Conservation (phyloP, 1,140 invertebrate species). For the Calephelis virginiensis region DNA sequence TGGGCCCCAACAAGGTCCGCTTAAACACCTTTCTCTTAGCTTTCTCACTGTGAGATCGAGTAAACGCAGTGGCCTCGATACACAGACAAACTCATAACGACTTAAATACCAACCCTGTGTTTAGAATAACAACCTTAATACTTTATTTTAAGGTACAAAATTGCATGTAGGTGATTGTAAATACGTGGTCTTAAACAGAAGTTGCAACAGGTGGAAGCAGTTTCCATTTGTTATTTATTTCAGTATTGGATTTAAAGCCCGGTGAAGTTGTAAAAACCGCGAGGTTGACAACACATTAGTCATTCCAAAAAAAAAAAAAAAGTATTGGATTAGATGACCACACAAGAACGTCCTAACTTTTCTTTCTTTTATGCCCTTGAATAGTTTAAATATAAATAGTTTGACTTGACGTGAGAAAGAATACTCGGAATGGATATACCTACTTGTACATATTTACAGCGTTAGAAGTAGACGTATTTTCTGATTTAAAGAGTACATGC, state of each 20-base stretch:
- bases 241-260: slow-evolving; percentile 22
- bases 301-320: too few species aligned
- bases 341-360: not conserved
- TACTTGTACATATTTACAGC: too few species aligned
- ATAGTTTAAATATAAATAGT: not conserved
- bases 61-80: slow-evolving; percentile 16
- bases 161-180: not conserved
- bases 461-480: too few species aligned
- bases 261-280: too few species aligned
- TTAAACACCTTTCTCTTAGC: slow-evolving; percentile 24
- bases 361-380: not conserved
- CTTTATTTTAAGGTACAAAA: not conserved
- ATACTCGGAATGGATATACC: not conserved
- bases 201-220: slow-evolving; percentile 18
- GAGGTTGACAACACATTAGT: too few species aligned
- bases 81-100: not conserved
- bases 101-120: not conserved
- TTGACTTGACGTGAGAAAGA: not conserved
- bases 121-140: not conserved
- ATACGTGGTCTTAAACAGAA: not conserved
- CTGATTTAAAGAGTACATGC: too few species aligned
- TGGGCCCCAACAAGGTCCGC: slow-evolving; percentile 18
- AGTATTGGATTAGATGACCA: slow-evolving; percentile 21
- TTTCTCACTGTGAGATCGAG: slow-evolving; percentile 21
- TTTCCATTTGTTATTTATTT: slow-evolving; percentile 24